Percentiles rank a stretch among this genome's conserved stretches.
phyloP scores from a whole-genome alignment of 2,888 invertebrate genomes.

The Azorinus chamasolen region DNA sequence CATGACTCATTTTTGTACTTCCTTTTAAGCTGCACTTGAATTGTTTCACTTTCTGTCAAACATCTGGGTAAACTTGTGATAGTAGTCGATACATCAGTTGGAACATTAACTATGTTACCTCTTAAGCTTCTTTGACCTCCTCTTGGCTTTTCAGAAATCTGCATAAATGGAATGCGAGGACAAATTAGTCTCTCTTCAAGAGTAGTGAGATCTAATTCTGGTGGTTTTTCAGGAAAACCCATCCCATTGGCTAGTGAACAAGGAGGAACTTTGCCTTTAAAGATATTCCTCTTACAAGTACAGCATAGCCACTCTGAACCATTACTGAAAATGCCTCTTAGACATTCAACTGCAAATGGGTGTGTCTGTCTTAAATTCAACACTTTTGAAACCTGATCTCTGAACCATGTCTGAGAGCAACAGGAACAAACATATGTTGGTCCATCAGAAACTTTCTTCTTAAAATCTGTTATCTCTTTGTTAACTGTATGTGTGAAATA shows the following conservation, averaged over 20 bases:
- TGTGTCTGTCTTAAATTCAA: background rate
- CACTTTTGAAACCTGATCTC: slow-evolving; percentile 21
- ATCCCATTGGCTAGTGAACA: background rate
- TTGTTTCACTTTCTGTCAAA: slow-evolving; percentile 14
- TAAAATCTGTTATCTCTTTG: too few species aligned
- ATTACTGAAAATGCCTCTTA: background rate
- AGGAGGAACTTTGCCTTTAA: background rate
- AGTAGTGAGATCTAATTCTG: background rate
- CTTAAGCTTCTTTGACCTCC: slow-evolving; percentile 6
- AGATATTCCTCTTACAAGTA: background rate
- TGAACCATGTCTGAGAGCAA: slow-evolving; percentile 24
- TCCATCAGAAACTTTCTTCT: too few species aligned
- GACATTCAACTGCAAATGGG: too few species aligned
- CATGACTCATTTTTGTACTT: too few species aligned
- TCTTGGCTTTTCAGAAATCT: slow-evolving; percentile 16
- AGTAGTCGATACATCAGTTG: background rate
- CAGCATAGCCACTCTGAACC: slow-evolving; percentile 3
- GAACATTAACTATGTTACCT: slow-evolving; percentile 28
- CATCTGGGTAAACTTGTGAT: slow-evolving; percentile 21
- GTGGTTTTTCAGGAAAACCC: background rate
- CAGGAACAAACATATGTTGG: slow-evolving; percentile 26
- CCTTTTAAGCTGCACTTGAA: slow-evolving; percentile 33
- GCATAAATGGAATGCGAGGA: slow-evolving; percentile 10
- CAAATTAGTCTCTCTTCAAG: slow-evolving; percentile 24
- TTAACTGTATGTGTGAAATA: too few species aligned